phyloP scores from a whole-genome alignment of 2,113 vertebrate genomes.

The Eretmodus cyanostictus region DNA sequence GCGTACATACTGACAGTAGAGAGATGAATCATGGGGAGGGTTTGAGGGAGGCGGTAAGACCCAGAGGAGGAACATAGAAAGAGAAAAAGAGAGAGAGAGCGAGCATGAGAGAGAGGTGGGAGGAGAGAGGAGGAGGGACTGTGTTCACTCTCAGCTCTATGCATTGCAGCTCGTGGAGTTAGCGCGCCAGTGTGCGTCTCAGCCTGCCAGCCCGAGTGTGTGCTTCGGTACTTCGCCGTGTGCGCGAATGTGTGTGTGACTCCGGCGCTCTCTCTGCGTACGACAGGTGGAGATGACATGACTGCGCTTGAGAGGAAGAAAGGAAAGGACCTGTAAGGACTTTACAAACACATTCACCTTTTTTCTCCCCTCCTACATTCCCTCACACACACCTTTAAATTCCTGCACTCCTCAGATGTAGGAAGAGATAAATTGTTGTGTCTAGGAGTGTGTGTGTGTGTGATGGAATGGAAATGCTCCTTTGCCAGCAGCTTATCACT shows the following conservation, averaged over 20 bases:
- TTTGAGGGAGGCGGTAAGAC: slow-evolving; percentile 52
- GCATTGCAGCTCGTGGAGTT: slow-evolving; percentile 33
- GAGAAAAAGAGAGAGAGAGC: background rate
- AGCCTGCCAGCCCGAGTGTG: slow-evolving; percentile 41
- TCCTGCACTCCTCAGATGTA: slow-evolving; percentile 15
- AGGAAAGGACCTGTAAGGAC: slow-evolving; percentile 70
- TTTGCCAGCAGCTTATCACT: slow-evolving; percentile 4
- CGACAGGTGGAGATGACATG: slow-evolving; percentile 73
- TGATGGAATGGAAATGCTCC: background rate
- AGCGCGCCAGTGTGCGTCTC: slow-evolving; percentile 48
- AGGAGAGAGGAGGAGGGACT: slow-evolving; percentile 46
- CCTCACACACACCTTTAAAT: slow-evolving; percentile 40
- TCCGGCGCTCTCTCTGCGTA: slow-evolving; percentile 48
- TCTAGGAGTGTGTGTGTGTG: background rate
- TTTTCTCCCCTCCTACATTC: slow-evolving; percentile 15
- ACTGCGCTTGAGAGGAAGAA: slow-evolving; percentile 65
- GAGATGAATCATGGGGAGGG: background rate
- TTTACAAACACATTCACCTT: slow-evolving; percentile 2
- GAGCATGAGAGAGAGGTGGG: slow-evolving; percentile 12
- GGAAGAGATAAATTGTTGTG: slow-evolving; percentile 12
- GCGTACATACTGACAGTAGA: background rate
- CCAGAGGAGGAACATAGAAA: slow-evolving; percentile 52
- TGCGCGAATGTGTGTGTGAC: slow-evolving; percentile 53
- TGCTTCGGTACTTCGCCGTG: slow-evolving; percentile 23
- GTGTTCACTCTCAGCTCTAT: slow-evolving; percentile 35